Conservation (phyloP, 2,113 vertebrate species). For the Prinia subflava region DNA sequence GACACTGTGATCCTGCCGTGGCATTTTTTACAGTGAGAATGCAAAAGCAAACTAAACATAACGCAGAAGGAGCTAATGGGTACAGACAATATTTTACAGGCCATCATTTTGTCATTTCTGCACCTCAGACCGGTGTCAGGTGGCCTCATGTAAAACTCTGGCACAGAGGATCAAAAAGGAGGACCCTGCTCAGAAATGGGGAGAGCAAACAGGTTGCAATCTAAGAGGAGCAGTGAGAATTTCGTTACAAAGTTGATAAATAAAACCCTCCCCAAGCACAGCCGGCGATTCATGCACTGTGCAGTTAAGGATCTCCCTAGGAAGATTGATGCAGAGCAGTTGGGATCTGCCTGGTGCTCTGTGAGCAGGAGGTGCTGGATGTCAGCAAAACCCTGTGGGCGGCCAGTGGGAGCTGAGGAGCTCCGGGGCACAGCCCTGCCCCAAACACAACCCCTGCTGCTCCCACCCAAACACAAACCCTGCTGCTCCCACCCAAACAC, state of each 20-base stretch:
- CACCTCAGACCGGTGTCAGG: not conserved
- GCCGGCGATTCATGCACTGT: not conserved
- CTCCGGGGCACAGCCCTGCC: not conserved
- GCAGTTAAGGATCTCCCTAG: not conserved
- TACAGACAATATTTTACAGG: not conserved
- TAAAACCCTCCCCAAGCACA: not conserved
- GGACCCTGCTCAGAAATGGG: not conserved
- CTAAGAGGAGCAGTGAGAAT: not conserved
- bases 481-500: not conserved
- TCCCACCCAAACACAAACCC: not conserved
- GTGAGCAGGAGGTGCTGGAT: not conserved
- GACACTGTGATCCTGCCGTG: not conserved
- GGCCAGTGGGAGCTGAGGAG: not conserved
- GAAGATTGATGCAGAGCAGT: not conserved
- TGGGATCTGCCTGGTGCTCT: not conserved
- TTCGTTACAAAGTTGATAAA: not conserved
- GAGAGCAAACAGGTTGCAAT: not conserved
- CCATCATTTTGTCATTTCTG: not conserved
- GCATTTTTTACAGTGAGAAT: not conserved
- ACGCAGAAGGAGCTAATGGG: not conserved
- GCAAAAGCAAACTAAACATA: not conserved
- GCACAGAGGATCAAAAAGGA: not conserved
- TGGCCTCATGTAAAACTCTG: not conserved
- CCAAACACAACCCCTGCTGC: not conserved
- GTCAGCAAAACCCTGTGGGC: not conserved